Conservation (phyloP, 2,888 invertebrate species). For the Incurvaria masculella region DNA sequence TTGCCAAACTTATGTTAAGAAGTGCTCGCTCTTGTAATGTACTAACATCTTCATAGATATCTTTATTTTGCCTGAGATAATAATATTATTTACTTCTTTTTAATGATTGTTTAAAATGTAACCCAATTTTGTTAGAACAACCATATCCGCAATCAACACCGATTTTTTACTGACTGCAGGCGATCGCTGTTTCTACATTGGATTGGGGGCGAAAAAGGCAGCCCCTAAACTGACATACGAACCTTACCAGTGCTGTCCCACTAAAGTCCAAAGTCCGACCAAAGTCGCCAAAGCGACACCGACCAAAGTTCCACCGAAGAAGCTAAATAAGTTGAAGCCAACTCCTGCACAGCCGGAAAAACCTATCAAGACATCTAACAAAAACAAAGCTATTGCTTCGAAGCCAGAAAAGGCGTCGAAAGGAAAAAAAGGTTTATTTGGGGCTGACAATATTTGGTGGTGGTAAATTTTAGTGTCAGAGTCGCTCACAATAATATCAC, state of each 20-base stretch:
- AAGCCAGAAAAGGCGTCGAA: slow-evolving; percentile 59
- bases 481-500: slow-evolving; percentile 29
- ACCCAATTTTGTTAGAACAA: slow-evolving; percentile 7
- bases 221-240: slow-evolving; percentile 76
- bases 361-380: slow-evolving; percentile 32
- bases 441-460: slow-evolving; percentile 83
- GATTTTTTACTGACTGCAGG: slow-evolving; percentile 91
- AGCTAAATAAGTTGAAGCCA: slow-evolving; percentile 43
- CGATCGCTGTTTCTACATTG: slow-evolving; percentile 97
- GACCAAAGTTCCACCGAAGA: slow-evolving; percentile 57
- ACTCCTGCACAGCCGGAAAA: slow-evolving; percentile 30
- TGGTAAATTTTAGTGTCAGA: slow-evolving; percentile 56
- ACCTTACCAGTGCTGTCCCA: slow-evolving; percentile 92
- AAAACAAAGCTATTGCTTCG: slow-evolving; percentile 45
- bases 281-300: slow-evolving; percentile 76
- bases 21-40: slow-evolving; percentile 37
- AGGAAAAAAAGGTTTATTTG: slow-evolving; percentile 80
- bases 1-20: slow-evolving; percentile 50
- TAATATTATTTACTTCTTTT: slow-evolving; percentile 7
- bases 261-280: slow-evolving; percentile 73
- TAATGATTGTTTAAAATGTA: slow-evolving; percentile 8
- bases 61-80: background rate
- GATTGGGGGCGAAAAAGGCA: slow-evolving; percentile 83
- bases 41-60: slow-evolving; percentile 37
- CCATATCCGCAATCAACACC: slow-evolving; percentile 47